Percentiles rank a stretch among this genome's conserved stretches.
phyloP scores from a whole-genome alignment of 2,888 invertebrate species.

The Acrobasis repandana region DNA sequence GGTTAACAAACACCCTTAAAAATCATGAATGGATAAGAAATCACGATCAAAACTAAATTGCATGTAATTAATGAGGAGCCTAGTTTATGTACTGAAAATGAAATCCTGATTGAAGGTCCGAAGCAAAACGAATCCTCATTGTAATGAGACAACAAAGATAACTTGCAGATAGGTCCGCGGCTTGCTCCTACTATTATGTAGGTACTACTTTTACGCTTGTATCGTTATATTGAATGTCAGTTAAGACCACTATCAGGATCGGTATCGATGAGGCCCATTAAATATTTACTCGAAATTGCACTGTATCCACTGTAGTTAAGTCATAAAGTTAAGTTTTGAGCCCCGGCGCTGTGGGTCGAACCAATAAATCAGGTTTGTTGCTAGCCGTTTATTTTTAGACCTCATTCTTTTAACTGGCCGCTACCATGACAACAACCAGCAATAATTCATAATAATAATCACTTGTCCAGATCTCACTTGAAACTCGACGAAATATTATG shows the following conservation, averaged over 20 bases:
- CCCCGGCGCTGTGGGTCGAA: conserved; percentile 38
- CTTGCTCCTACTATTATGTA: conserved; percentile 16
- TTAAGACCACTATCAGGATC: conserved; percentile 28
- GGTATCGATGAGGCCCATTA: conserved; percentile 25
- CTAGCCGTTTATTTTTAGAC: conserved; percentile 57
- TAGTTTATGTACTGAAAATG: neutral
- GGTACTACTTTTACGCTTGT: conserved; percentile 27
- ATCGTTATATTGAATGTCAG: conserved; percentile 31
- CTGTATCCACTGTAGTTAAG: conserved; percentile 40
- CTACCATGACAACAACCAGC: conserved; percentile 44
- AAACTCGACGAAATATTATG: conserved; percentile 17
- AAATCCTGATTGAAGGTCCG: neutral
- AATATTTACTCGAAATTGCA: conserved; percentile 39
- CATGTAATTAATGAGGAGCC: neutral
- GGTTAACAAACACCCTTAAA: too few species aligned
- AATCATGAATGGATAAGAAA: too few species aligned
- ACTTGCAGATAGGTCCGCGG: conserved; percentile 12
- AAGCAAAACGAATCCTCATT: neutral
- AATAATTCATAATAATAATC: conserved; percentile 25
- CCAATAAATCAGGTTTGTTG: conserved; percentile 60
- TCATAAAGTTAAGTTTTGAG: conserved; percentile 36
- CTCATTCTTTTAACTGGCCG: conserved; percentile 43
- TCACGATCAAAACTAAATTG: too few species aligned
- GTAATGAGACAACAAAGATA: conserved; percentile 20
- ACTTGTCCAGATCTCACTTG: conserved; percentile 14